A percentile compares a stretch with the other conserved stretches of the same genome.
phyloP scores from a whole-genome alignment of 2,888 invertebrate species.

The Meloe dianella region DNA sequence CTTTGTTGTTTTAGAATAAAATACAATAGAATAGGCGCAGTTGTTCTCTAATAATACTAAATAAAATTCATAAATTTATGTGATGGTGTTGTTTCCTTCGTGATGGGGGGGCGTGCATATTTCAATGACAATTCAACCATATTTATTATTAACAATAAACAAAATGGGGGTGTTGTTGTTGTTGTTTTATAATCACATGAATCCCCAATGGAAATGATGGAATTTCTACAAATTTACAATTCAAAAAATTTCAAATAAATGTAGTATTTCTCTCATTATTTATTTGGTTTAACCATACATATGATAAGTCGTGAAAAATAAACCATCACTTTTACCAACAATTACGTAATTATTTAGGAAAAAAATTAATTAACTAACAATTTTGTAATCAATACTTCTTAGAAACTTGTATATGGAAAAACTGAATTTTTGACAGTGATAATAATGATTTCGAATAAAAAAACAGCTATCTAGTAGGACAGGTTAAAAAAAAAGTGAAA shows the following conservation, averaged over 20 bases:
- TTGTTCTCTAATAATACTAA: slow-evolving; percentile 19
- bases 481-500: slow-evolving; percentile 9
- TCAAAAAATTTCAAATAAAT: not conserved
- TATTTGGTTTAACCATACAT: not conserved
- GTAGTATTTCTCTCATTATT: too few relatives aligned
- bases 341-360: not conserved
- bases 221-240: slow-evolving; percentile 2
- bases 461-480: not conserved
- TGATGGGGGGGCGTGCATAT: slow-evolving; percentile 41
- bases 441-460: not conserved
- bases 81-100: slow-evolving; percentile 42
- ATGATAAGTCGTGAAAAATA: slow-evolving; percentile 1
- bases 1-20: slow-evolving; percentile 21
- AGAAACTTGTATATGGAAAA: not conserved
- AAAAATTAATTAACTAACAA: not conserved
- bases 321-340: slow-evolving; percentile 10
- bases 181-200: not conserved
- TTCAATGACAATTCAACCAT: slow-evolving; percentile 39
- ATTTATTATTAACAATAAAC: slow-evolving; percentile 11
- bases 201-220: not conserved
- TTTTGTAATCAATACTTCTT: slow-evolving; percentile 6
- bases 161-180: slow-evolving; percentile 2
- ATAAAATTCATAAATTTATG: slow-evolving; percentile 29
- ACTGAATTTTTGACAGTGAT: not conserved
- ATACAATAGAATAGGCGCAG: slow-evolving; percentile 44